Evolutionary conservation across 35 echinoderm and acorn worm genomes (phyloP), one percentile per base, ranked within the genome.

Genomic region (Patiria miniata): DNA sequence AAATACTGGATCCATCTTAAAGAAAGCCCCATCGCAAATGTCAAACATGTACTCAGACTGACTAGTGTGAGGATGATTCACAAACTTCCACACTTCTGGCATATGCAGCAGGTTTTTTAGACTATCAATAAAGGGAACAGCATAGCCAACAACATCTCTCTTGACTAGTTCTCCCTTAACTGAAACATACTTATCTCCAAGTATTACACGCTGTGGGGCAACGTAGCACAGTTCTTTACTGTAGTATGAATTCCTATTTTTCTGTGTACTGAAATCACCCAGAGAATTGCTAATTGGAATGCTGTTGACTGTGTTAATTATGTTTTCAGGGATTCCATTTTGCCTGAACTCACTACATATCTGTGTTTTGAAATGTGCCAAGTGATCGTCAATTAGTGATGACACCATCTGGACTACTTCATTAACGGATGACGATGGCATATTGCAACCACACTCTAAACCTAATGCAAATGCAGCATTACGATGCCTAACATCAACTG

Each of bases 91-190:
- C 33, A 65, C 32, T 5, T 60, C 52, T 65, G 53, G 53, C 60
- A 65, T 37, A 30, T 30, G 58, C 58, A 61, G 2, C 5, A 61
- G 18, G 58, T 29, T 61, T 28, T 33, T 14, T 22, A 85, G 39
- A 69, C 83, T 65, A 36, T 85, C 37, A 39, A 8, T 39, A 40
- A 85, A 85, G 0, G 83, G 83, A 39, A 87, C 53, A 2, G 51
- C 17, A 50, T 78, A 88, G 30, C 77, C 77, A 88, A 39, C 23
- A 22, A 18, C 58, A 23, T 59, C 34, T 57, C 58, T 79, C 22
- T 39, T 53, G 0, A 21, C 38, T 40, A 88, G 16, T 14, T 19
- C 59, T 23, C 77, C 77, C 77, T 79, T 79, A 37, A 40, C 77
- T n/a, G 77, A 79, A 16, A 80, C 86, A 80, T 56, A 36, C 19